Evolutionary conservation across 1,140 invertebrate genomes (phyloP).

Genomic region (Leptinotarsa undecemlineata): DNA sequence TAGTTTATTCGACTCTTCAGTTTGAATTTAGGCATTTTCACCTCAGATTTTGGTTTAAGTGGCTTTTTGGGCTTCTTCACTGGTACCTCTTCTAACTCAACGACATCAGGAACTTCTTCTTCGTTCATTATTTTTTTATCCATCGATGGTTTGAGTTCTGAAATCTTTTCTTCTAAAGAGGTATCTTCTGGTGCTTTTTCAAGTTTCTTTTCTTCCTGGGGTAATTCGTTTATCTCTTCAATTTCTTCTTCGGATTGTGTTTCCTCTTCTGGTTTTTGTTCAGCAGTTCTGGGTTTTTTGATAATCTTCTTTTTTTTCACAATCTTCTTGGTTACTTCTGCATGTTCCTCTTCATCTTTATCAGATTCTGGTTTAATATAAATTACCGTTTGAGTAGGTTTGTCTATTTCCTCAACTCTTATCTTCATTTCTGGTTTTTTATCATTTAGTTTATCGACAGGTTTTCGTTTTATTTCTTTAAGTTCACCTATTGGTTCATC

Average conservation of each 20-base stretch:
- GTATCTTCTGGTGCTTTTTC: slow-evolving; percentile 22
- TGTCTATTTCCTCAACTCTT: slow-evolving; percentile 36
- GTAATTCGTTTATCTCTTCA: slow-evolving; percentile 34
- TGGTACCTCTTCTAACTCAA: neutral
- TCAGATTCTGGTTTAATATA: slow-evolving; percentile 46
- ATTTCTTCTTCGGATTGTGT: neutral
- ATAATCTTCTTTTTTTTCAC: slow-evolving; percentile 21
- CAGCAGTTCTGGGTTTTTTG: neutral
- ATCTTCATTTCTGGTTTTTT: slow-evolving; percentile 45
- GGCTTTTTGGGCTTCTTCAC: slow-evolving; percentile 44
- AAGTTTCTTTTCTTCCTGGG: slow-evolving; percentile 29
- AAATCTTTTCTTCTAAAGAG: slow-evolving; percentile 29
- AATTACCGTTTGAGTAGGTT: slow-evolving; percentile 45
- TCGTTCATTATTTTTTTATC: slow-evolving; percentile 26
- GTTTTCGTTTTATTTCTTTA: slow-evolving; percentile 4
- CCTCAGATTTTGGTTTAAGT: slow-evolving; percentile 55
- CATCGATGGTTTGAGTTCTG: slow-evolving; percentile 8
- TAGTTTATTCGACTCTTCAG: slow-evolving; percentile 69
- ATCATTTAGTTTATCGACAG: slow-evolving; percentile 45
- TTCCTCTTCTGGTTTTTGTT: neutral
- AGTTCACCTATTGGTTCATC: slow-evolving; percentile 10
- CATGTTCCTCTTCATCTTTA: slow-evolving; percentile 34
- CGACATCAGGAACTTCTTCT: neutral
- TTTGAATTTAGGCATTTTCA: slow-evolving; percentile 67
- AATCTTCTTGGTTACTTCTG: slow-evolving; percentile 35